Evolutionary conservation across 1,140 invertebrate species (phyloP).

Genomic region (Drosophila bifasciata): DNA sequence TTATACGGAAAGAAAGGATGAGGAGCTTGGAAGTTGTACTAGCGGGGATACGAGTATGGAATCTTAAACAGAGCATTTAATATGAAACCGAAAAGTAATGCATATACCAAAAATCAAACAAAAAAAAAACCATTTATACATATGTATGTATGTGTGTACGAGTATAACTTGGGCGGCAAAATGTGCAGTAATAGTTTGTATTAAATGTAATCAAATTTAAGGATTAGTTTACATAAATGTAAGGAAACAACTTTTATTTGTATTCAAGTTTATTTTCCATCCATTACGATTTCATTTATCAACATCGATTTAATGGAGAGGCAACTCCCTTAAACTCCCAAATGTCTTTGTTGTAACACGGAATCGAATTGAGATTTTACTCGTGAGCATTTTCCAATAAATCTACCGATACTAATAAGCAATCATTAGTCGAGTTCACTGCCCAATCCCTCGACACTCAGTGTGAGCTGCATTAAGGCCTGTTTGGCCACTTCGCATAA

Average conservation of each 20-base stretch:
- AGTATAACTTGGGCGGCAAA: constrained; percentile 13
- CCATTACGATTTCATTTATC: constrained; percentile 12
- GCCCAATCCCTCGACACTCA: constrained; percentile 86
- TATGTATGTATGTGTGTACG: neutral
- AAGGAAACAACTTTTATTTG: neutral
- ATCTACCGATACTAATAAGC: constrained; percentile 43
- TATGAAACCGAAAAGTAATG: constrained; percentile 28
- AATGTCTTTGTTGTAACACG: constrained; percentile 35
- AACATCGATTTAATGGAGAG: neutral
- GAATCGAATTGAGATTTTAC: constrained; percentile 12
- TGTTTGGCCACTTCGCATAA: constrained; percentile 87
- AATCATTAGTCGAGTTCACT: constrained; percentile 53
- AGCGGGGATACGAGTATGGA: constrained; percentile 11
- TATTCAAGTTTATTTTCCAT: too few species aligned
- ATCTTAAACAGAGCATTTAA: constrained; percentile 56
- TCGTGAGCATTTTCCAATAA: constrained; percentile 45
- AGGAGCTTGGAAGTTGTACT: neutral
- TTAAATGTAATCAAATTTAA: constrained; percentile 48
- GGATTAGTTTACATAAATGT: constrained; percentile 18
- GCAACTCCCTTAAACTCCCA: constrained; percentile 12
- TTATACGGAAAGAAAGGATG: neutral
- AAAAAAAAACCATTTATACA: constrained; percentile 33
- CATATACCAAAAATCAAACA: constrained; percentile 60
- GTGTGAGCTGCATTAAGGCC: constrained; percentile 87
- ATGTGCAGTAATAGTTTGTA: constrained; percentile 56